Percentiles rank a stretch among this genome's conserved stretches.
Evolutionary conservation across 23 tunicate species (phyloP).

Genomic region (Trididemnum miniatum): DNA sequence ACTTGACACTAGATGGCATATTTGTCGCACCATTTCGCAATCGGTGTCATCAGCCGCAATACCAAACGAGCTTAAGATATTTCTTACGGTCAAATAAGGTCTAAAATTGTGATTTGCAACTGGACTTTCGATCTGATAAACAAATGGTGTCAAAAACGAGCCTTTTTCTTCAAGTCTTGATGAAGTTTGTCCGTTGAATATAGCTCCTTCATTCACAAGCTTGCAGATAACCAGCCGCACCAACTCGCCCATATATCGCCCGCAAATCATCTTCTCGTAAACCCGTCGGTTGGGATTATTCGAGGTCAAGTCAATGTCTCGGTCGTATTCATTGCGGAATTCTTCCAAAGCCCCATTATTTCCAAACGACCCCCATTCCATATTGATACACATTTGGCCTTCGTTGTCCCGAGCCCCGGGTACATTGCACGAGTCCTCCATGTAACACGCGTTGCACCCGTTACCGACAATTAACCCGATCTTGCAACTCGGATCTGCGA

Average conservation of each 20-base stretch:
- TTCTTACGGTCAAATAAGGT: background rate
- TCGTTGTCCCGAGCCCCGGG: constrained; percentile 15
- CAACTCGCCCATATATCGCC: constrained; percentile 82
- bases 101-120: constrained; percentile 5
- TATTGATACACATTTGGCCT: constrained; percentile 78
- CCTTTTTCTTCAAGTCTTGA: constrained; percentile 32
- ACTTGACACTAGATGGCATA: constrained; percentile 64
- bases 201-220: constrained; percentile 21
- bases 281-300: background rate
- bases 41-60: constrained; percentile 14
- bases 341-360: constrained; percentile 64
- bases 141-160: constrained; percentile 55
- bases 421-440: constrained; percentile 56
- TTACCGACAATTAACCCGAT: constrained; percentile 75
- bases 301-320: constrained; percentile 55
- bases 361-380: constrained; percentile 87
- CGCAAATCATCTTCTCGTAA: constrained; percentile 87
- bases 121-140: constrained; percentile 53
- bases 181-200: constrained; percentile 41
- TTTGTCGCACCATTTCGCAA: constrained; percentile 23
- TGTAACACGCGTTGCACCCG: constrained; percentile 85
- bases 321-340: constrained; percentile 59
- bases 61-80: constrained; percentile 19
- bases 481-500: constrained; percentile 47
- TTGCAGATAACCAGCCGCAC: constrained; percentile 59